phyloP scores from a whole-genome alignment of 2,113 vertebrate species.

The Carlito syrichta region DNA sequence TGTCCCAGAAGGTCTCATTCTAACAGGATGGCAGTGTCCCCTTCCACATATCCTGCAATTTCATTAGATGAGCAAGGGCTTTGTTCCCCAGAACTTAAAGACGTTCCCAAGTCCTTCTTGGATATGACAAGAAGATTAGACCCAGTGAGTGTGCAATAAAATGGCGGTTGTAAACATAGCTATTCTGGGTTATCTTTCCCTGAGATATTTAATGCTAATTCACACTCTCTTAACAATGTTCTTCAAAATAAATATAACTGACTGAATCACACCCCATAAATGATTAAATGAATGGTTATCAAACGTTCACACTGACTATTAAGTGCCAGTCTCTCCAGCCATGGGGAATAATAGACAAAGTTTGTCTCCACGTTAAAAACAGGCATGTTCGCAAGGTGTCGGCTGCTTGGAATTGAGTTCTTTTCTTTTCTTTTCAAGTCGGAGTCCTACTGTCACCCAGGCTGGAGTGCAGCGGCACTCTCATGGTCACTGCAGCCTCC shows the following conservation, averaged over 20 bases:
- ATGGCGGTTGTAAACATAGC: neutral
- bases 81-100: neutral
- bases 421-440: no score
- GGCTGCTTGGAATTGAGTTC: neutral
- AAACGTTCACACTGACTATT: neutral
- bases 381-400: slow-evolving; percentile 2
- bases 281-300: slow-evolving; percentile 53
- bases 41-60: neutral
- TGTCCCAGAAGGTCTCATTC: neutral
- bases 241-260: slow-evolving; percentile 53
- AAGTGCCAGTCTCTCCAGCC: slow-evolving; percentile 13
- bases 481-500: no score
- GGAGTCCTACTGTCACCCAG: no score
- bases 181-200: slow-evolving; percentile 5
- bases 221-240: neutral
- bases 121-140: neutral
- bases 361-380: neutral
- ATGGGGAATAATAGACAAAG: neutral
- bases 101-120: neutral
- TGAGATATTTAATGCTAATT: slow-evolving; percentile 37
- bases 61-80: neutral
- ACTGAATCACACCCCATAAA: slow-evolving; percentile 37
- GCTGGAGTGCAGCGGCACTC: no score
- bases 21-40: neutral
- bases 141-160: neutral